Evolutionary conservation across 2,888 invertebrate species (phyloP), one percentile per base, ranked within the genome.

Genomic region (Acrobasis consociella): DNA sequence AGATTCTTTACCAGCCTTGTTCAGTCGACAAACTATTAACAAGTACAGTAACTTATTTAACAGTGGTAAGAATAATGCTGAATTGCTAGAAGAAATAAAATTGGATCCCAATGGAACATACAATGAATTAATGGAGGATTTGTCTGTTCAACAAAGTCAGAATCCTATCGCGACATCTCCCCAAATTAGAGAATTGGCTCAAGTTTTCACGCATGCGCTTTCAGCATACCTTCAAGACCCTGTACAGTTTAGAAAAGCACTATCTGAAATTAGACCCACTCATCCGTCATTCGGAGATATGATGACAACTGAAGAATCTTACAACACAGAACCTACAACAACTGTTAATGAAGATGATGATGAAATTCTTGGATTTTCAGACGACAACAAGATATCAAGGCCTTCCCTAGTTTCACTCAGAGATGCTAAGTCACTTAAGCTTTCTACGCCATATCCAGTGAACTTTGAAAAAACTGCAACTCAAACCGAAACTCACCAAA

Each of bases 201-300:
- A 96, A 84, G 96, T 97, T 5, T 97, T 97, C 74, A 97, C 97
- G 0, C 95, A 96, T 75, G 97, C 97, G 0, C 84, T 97, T 15
- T 96, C 96, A 1, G 96, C 96, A 0, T 97, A 97, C 72, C 89
- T 97, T 5, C 95, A 97, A 82, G 96, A 97, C 82, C 97, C 97
- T 0, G 95, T 95, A n/a, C 95, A 95, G 61, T 97, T 97, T 73
- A 94, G 96, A 69, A 95, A 95, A 76, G 95, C 95, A 17, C 82
- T 97, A 17, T 95, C 96, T 9, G 95, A 96, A 69, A 95, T 96
- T 1, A 93, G 97, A 75, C 97, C 97, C 0, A 97, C 96, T 0
- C 96, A 96, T 72, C 96, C 96, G 0, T 93, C 95, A 1, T 89
- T 90, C 55, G 82, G 86, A n/a, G 90, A 89, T 39, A 80, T 87